phyloP scores from a whole-genome alignment of 2,797 vertebrate species.

The Bovichtus variegatus region DNA sequence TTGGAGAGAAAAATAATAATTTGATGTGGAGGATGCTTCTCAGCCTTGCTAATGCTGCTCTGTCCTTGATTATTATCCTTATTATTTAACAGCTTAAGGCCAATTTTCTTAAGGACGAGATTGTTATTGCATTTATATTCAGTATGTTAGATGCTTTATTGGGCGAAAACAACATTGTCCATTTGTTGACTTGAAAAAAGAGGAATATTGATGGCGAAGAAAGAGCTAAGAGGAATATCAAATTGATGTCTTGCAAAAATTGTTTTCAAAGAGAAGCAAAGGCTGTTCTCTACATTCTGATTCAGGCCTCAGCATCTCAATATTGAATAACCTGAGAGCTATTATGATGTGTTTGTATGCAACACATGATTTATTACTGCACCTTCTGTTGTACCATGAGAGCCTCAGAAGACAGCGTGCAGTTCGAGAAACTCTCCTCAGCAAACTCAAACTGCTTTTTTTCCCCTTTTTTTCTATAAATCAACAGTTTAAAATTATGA shows the following conservation, averaged over 20 bases:
- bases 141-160: conserved; percentile 17
- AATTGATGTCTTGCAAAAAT: conserved; percentile 42
- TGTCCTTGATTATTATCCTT: conserved; percentile 74
- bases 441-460: conserved; percentile 43
- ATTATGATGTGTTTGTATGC: conserved; percentile 67
- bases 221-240: conserved; percentile 32
- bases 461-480: conserved; percentile 24
- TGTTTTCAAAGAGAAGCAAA: conserved; percentile 45
- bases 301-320: conserved; percentile 47
- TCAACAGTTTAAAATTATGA: conserved; percentile 32
- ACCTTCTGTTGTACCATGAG: conserved; percentile 61
- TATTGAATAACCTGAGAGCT: conserved; percentile 67
- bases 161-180: conserved; percentile 20
- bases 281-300: conserved; percentile 32
- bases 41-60: conserved; percentile 61
- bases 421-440: conserved; percentile 37
- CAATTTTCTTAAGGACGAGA: conserved; percentile 33
- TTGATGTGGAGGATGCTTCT: conserved; percentile 66
- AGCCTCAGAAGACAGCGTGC: conserved; percentile 24
- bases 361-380: conserved; percentile 73
- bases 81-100: conserved; percentile 73
- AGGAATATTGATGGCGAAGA: background rate
- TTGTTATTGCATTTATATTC: conserved; percentile 32
- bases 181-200: conserved; percentile 37
- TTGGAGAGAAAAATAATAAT: conserved; percentile 62